phyloP scores from a whole-genome alignment of 2,888 invertebrate genomes.

The Megalurothrips usitatus region DNA sequence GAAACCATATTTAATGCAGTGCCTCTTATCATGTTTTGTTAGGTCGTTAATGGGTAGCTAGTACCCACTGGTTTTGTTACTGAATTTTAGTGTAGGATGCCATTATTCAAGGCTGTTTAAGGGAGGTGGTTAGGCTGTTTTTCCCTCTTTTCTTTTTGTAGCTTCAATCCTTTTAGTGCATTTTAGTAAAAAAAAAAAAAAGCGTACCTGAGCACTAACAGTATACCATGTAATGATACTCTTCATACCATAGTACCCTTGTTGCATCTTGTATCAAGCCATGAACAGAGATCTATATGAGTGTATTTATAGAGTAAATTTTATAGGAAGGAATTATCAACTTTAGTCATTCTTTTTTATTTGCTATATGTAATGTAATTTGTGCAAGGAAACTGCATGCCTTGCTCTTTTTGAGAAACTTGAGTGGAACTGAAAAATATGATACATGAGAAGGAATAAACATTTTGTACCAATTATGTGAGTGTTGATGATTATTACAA shows the following conservation, averaged over 20 bases:
- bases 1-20: not conserved
- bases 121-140: not conserved
- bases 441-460: not conserved
- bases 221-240: not conserved
- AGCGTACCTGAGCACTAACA: conserved; percentile 3
- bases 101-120: not conserved
- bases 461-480: too few relatives aligned
- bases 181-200: not conserved
- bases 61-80: not conserved
- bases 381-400: not conserved
- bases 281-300: not conserved
- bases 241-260: not conserved
- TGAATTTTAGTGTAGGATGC: not conserved
- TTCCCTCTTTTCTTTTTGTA: not conserved
- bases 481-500: too few relatives aligned
- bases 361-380: not conserved
- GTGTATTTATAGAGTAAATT: conserved; percentile 15
- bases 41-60: conserved; percentile 7
- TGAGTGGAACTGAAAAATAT: not conserved
- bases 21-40: not conserved
- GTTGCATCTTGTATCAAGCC: not conserved
- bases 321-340: conserved; percentile 7
- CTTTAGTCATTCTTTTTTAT: conserved; percentile 11
- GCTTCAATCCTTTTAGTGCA: not conserved
- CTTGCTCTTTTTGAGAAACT: not conserved